A percentile compares a stretch with the other conserved stretches of the same genome.
Evolutionary conservation across 1,140 invertebrate genomes (phyloP).

Genomic region (Helicorthomorpha holstii): DNA sequence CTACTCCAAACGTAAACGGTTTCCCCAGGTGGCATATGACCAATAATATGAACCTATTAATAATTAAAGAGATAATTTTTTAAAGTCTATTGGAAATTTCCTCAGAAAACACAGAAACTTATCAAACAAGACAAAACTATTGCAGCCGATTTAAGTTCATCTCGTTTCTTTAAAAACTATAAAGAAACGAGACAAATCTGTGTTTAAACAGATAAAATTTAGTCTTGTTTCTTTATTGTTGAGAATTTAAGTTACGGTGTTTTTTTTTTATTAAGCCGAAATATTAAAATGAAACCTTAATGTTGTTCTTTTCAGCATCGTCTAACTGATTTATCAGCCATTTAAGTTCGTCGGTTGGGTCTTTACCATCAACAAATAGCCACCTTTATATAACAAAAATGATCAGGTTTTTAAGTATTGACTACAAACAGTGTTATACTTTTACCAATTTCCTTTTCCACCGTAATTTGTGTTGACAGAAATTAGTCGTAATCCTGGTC

Average conservation of each 20-base stretch:
- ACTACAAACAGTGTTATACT: not conserved
- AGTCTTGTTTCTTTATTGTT: too few species aligned
- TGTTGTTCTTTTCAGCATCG: constrained; percentile 74
- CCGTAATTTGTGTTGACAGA: constrained; percentile 71
- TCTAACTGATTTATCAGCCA: constrained; percentile 92
- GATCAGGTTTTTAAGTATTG: too few species aligned
- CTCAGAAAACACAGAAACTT: too few species aligned
- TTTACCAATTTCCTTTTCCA: constrained; percentile 82
- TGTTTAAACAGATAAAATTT: too few species aligned
- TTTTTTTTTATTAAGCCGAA: too few species aligned
- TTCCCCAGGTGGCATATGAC: constrained; percentile 93
- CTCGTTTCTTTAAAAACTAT: too few species aligned
- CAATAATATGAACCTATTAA: constrained; percentile 74
- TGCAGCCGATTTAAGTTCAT: too few species aligned
- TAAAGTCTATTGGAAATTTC: too few species aligned
- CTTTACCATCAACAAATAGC: constrained; percentile 86
- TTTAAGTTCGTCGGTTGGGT: constrained; percentile 81
- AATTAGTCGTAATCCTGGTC: constrained; percentile 48
- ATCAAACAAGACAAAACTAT: too few species aligned
- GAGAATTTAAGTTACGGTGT: too few species aligned
- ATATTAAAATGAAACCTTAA: constrained; percentile 39
- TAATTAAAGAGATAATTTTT: not conserved
- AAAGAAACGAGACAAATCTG: too few species aligned
- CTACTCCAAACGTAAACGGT: constrained; percentile 83
- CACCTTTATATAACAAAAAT: constrained; percentile 53